Conservation (phyloP, 1,140 invertebrate species). For the Drosophila littoralis region DNA sequence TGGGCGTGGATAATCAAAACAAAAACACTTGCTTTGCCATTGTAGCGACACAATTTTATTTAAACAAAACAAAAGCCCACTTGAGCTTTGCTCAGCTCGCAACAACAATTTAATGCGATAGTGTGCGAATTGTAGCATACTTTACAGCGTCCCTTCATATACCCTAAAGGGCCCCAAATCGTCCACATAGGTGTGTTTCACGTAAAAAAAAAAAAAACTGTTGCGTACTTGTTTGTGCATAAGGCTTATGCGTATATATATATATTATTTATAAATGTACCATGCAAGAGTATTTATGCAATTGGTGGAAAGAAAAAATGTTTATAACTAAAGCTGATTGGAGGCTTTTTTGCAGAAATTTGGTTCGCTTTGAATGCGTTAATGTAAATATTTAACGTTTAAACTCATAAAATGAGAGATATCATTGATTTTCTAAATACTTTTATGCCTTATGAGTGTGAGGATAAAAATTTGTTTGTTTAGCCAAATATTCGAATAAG, state of each 20-base stretch:
- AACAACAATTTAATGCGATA: conserved; percentile 63
- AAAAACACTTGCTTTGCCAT: conserved; percentile 63
- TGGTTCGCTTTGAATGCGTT: no score
- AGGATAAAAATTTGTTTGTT: no score
- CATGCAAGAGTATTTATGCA: not conserved
- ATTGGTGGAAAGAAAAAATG: not conserved
- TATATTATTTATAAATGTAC: conserved; percentile 5
- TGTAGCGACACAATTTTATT: conserved; percentile 74
- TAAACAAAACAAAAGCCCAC: conserved; percentile 80
- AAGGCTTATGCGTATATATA: not conserved
- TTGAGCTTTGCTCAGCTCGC: conserved; percentile 73
- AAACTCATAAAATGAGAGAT: no score
- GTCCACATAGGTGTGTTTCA: not conserved
- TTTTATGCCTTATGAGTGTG: no score
- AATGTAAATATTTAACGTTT: no score
- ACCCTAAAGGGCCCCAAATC: not conserved
- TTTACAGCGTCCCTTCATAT: not conserved
- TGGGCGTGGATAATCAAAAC: conserved; percentile 67
- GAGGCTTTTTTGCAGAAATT: not conserved
- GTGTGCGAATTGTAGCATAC: conserved; percentile 29
- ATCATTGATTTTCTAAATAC: no score
- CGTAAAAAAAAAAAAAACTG: no score
- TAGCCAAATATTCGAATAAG: no score
- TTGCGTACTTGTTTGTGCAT: no score
- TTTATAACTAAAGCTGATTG: not conserved